A percentile compares a stretch with the other conserved stretches of the same genome.
Evolutionary conservation across 30 jellyfish, hydroid and myxozoan species (phyloP).

Genomic region (Rhopilema esculentum): DNA sequence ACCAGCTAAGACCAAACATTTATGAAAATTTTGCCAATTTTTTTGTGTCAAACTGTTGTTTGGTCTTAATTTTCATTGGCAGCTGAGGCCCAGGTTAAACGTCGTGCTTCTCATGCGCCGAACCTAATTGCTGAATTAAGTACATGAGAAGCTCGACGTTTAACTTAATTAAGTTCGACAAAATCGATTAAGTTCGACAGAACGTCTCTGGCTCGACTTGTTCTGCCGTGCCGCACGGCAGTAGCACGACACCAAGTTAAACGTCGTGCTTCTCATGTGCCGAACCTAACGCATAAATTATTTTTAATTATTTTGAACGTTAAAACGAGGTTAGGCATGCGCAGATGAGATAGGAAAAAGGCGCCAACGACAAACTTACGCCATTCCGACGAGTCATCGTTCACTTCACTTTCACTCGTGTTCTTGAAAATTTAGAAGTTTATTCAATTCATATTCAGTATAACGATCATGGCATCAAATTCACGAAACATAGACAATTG

Average conservation of each 20-base stretch:
- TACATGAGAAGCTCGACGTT: conserved; percentile 14
- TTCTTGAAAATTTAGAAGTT: conserved; percentile 16
- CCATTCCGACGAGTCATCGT: background rate
- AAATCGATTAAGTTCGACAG: conserved; percentile 40
- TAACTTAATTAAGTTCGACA: conserved; percentile 23
- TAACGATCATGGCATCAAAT: conserved; percentile 47
- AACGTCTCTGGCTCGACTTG: conserved; percentile 23
- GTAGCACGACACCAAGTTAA: conserved; percentile 27
- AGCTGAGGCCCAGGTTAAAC: background rate
- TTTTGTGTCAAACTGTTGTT: too few relatives aligned
- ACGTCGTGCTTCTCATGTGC: conserved; percentile 20
- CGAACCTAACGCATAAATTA: conserved; percentile 22
- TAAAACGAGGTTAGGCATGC: conserved; percentile 63
- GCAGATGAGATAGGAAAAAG: conserved; percentile 54
- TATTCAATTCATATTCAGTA: background rate
- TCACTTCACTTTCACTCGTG: conserved; percentile 19
- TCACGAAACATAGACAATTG: conserved; percentile 49
- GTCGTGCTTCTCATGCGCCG: conserved; percentile 42
- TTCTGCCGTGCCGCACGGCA: conserved; percentile 15
- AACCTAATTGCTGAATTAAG: conserved; percentile 41
- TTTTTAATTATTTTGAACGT: conserved; percentile 9
- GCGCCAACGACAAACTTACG: conserved; percentile 39
- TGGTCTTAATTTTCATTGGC: too few relatives aligned
- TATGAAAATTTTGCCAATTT: too few relatives aligned
- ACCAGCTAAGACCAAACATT: too few relatives aligned